Percentiles rank a stretch among this genome's conserved stretches.
Conservation (phyloP, 2,113 vertebrate genomes). For the Ovis canadensis region DNA sequence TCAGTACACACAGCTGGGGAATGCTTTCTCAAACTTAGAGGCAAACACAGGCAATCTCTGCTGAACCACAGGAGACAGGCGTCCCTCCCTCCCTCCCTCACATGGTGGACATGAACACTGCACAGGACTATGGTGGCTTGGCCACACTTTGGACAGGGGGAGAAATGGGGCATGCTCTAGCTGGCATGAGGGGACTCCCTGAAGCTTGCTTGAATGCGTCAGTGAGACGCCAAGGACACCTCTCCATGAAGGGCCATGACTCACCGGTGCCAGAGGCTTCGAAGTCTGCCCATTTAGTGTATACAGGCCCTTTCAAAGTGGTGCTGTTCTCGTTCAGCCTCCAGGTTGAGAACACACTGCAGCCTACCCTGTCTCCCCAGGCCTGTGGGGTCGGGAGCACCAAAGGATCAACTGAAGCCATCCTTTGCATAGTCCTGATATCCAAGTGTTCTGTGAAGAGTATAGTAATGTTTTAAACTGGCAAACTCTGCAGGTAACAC, state of each 20-base stretch:
- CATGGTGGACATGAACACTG: background rate
- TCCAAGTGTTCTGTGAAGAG: too few species aligned
- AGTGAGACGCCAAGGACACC: background rate
- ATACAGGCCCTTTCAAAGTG: background rate
- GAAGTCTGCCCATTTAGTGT: background rate
- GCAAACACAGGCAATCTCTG: background rate
- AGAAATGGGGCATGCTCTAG: background rate
- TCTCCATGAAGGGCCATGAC: background rate
- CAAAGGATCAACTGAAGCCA: fast-evolving
- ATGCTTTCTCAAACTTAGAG: background rate
- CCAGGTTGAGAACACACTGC: background rate
- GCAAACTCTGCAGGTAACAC: too few species aligned
- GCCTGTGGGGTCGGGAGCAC: background rate
- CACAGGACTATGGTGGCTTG: background rate
- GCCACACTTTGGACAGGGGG: background rate
- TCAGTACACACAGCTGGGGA: background rate
- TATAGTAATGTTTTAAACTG: too few species aligned
- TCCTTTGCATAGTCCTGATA: too few species aligned
- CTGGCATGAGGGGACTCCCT: background rate
- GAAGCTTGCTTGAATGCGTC: background rate
- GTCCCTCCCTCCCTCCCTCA: background rate
- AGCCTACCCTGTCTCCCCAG: background rate
- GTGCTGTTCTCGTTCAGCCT: background rate
- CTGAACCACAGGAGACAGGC: background rate
- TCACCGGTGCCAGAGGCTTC: background rate